Base-by-base conservation (phyloP, 2,113 vertebrate species). In the Dryoscopus gambensis region DNA sequence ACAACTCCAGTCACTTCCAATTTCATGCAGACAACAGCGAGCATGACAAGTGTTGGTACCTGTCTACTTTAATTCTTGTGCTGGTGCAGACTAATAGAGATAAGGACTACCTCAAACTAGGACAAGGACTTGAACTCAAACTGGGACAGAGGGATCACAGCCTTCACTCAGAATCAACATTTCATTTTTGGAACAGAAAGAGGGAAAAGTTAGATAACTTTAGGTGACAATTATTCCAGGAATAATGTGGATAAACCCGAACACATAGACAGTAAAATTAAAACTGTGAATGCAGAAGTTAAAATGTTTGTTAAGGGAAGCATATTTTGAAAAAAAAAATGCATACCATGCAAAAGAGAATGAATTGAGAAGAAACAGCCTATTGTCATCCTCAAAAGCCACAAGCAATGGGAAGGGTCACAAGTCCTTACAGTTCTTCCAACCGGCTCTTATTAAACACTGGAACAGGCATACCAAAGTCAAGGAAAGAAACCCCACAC, bases 101-200 rank as follows among this genome's bases (percentile, higher is more conserved):
- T 88, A 92, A 93, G 65, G 88, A 92, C 90, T 80, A 28, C 5
- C 27, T 57, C 76, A 62, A 96, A 95, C 37, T 92, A 90, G 96
- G 95, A 96, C 93, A 96, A 95, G 94, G 95, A 76, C 84, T 90
- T 85, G 56, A 70, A 84, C 88, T 93, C 91, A 60, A 64, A 53
- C 37, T 62, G 67, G 89, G 74, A 69, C 95, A 95, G 63, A 94
- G 46, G 49, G 49, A 95, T 53, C 74, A 57, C 81, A 71, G 77
- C 37, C 69, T 71, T 87, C 91, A 67, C 65, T 84, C 46, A 33
- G 53, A 87, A 87, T 33, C 74, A 81, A 68, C 35, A 15, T n/a
- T 27, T 52, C 52, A 17, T 53, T 84, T 86, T 63, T 20, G 11
- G 37, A 83, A 59, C 15, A 59, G 46, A 7, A 60, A 62, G 59